phyloP scores from a whole-genome alignment of 2,797 vertebrate species.

The Hafferia zeledoni region DNA sequence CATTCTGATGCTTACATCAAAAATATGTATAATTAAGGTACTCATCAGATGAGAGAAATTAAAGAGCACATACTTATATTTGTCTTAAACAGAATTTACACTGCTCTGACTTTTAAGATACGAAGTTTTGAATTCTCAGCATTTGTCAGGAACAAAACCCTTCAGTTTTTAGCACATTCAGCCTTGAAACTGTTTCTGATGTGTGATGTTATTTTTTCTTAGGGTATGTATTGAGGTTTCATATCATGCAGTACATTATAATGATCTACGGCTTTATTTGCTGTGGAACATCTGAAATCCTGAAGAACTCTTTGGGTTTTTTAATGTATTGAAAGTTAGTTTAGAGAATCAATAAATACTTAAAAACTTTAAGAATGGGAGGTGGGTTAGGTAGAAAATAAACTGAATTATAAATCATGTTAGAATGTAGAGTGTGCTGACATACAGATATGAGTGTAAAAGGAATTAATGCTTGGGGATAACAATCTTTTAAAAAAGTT shows the following conservation, averaged over 20 bases:
- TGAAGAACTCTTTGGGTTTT: background rate
- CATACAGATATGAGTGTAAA: background rate
- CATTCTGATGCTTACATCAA: background rate
- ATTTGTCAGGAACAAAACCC: background rate
- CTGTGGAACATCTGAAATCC: background rate
- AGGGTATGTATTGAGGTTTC: background rate
- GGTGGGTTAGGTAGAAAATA: background rate
- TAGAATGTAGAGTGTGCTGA: background rate
- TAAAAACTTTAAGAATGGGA: background rate
- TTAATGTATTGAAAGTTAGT: background rate
- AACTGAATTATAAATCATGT: background rate
- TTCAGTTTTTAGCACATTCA: background rate
- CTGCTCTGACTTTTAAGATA: background rate
- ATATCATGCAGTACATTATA: background rate
- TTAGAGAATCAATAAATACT: background rate
- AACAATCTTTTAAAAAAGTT: background rate
- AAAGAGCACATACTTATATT: background rate
- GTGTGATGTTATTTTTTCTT: background rate
- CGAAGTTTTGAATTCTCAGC: rapidly evolving
- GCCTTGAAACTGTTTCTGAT: background rate
- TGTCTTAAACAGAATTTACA: background rate
- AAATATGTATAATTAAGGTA: background rate
- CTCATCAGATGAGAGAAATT: background rate
- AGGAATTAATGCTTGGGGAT: background rate
- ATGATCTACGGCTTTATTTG: background rate